A percentile compares a stretch with the other conserved stretches of the same genome.
phyloP scores from a whole-genome alignment of 2,888 invertebrate species.

The Calameuta filiformis region DNA sequence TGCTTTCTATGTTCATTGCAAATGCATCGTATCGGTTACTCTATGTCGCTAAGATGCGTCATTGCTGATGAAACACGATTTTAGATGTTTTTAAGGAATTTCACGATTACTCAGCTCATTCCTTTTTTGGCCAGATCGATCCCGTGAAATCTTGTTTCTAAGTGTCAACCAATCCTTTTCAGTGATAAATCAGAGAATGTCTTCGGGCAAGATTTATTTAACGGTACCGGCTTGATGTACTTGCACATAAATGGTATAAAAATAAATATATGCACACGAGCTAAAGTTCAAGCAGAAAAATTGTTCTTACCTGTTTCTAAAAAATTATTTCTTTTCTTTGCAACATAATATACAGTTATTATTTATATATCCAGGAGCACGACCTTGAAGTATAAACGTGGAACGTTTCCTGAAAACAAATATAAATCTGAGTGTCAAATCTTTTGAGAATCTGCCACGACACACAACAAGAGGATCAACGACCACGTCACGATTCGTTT shows the following conservation, averaged over 20 bases:
- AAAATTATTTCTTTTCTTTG: neutral
- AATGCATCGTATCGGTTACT: slow-evolving; percentile 3
- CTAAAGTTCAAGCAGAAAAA: neutral
- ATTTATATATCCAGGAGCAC: neutral
- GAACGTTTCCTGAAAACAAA: neutral
- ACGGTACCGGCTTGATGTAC: neutral
- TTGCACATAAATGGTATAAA: neutral
- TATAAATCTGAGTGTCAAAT: neutral
- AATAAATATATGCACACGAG: neutral
- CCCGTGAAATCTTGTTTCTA: neutral
- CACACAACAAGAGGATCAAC: neutral
- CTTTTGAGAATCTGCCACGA: neutral
- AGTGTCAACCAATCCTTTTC: neutral
- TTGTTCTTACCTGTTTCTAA: neutral
- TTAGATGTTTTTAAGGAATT: neutral
- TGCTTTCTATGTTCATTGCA: neutral
- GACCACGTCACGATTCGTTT: neutral
- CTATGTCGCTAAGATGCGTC: slow-evolving; percentile 1
- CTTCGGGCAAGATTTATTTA: neutral
- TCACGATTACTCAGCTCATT: neutral
- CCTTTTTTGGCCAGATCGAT: neutral
- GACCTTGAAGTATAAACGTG: neutral
- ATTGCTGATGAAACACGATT: neutral
- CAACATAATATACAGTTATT: neutral
- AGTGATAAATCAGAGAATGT: neutral